phyloP scores from a whole-genome alignment of 2,797 vertebrate species.

The Myotis findleyi region DNA sequence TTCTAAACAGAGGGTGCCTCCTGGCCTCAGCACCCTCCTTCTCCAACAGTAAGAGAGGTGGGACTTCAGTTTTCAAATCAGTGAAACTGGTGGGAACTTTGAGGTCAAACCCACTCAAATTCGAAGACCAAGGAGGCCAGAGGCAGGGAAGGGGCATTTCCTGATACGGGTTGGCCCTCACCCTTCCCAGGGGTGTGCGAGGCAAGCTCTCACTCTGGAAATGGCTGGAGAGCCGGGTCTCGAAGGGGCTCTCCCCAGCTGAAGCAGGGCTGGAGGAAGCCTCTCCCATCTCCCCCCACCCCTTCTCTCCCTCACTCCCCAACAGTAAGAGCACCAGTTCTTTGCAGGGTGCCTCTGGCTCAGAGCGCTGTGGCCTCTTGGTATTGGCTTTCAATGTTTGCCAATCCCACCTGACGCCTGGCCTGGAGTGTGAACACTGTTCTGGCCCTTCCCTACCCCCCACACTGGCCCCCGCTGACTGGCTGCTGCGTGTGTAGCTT shows the following conservation, averaged over 20 bases:
- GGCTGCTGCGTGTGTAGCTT: too few relatives aligned
- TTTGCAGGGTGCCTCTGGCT: background rate
- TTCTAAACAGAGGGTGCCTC: background rate
- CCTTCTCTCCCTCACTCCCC: background rate
- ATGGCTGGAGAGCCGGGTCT: background rate
- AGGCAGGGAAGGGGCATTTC: background rate
- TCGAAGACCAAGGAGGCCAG: background rate
- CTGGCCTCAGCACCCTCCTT: background rate
- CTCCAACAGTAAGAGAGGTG: background rate
- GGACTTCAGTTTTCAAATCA: background rate
- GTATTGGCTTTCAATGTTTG: background rate
- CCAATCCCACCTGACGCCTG: background rate
- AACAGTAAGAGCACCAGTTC: background rate
- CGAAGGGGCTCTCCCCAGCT: background rate
- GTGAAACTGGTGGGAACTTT: background rate
- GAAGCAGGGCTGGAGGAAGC: background rate
- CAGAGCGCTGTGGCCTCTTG: background rate
- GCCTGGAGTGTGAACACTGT: background rate
- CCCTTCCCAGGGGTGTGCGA: background rate
- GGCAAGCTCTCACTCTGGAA: background rate
- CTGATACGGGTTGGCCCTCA: too few relatives aligned
- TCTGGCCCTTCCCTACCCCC: background rate
- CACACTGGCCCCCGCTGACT: too few relatives aligned
- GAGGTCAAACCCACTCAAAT: background rate
- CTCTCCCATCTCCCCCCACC: fast-evolving